Percentiles rank a stretch among this genome's conserved stretches.
phyloP scores from a whole-genome alignment of 2,888 invertebrate genomes.

The Prosapia bicincta region DNA sequence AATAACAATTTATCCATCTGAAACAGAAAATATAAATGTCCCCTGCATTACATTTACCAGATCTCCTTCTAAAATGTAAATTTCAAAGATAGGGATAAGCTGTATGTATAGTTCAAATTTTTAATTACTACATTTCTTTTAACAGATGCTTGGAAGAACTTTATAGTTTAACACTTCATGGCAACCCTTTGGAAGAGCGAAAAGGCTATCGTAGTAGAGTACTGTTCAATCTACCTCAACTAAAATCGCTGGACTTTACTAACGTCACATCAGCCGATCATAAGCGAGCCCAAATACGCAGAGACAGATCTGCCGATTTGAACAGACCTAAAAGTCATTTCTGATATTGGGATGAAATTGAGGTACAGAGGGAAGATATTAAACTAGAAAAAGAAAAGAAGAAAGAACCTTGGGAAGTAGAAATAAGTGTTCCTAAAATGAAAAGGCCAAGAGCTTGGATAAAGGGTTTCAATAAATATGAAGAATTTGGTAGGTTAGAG shows the following conservation, averaged over 20 bases:
- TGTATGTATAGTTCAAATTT: too few relatives aligned
- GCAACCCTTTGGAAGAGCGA: slow-evolving; percentile 44
- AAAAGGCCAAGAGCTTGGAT: slow-evolving; percentile 15
- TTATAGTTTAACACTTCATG: slow-evolving; percentile 41
- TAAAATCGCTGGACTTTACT: slow-evolving; percentile 41
- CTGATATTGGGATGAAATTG: slow-evolving; percentile 6
- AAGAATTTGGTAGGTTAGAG: slow-evolving; percentile 19
- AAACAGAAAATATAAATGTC: too few relatives aligned
- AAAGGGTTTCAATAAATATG: slow-evolving; percentile 17
- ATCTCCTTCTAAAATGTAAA: too few relatives aligned
- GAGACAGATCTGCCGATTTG: slow-evolving; percentile 8
- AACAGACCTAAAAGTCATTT: slow-evolving; percentile 14
- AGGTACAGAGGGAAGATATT: not conserved
- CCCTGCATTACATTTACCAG: too few relatives aligned
- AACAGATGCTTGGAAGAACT: slow-evolving; percentile 36
- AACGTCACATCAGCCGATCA: slow-evolving; percentile 39
- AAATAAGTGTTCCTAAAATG: slow-evolving; percentile 4
- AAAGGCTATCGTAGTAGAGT: slow-evolving; percentile 38
- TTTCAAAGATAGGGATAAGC: too few relatives aligned
- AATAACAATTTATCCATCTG: too few relatives aligned
- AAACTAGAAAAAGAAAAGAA: not conserved
- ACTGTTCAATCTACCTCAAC: slow-evolving; percentile 35
- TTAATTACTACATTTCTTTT: too few relatives aligned
- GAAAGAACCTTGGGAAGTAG: slow-evolving; percentile 19
- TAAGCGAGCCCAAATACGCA: slow-evolving; percentile 24